Evolutionary conservation across 1,140 invertebrate species (phyloP), one percentile per base, ranked within the genome.

Genomic region (Sitobion miscanthi): DNA sequence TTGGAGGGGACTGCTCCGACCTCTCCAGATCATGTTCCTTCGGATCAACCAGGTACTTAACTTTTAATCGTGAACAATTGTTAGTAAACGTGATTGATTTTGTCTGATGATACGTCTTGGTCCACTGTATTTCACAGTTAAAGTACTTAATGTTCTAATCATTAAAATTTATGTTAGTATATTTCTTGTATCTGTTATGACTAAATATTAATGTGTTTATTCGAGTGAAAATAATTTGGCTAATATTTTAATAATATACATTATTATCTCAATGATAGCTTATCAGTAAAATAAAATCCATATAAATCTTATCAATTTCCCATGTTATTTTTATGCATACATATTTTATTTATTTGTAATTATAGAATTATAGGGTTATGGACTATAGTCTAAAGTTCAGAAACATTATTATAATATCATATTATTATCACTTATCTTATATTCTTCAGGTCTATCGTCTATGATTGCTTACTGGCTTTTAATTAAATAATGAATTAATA

Each of bases 1-100:
- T 85, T 93, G 91, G 91, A 93, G 91, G 82, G 91, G 91, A 93
- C 69, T 20, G 49, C 91, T 57, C 91, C 91, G 17, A 86, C 91
- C 91, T 93, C 91, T 93, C 91, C 91, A 93, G 82, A 93, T 93
- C 91, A 93, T 42, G 85, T 93, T 42, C 25, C 91, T 30, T 45
- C 49, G 52, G 91, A 93, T 45, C 91, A 93, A 54, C 86, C 91
- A 93, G 91, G 91, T 93, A 93, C 6, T 47, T 91, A 45, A 45
- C 8, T 20, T n/a, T 57, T 25, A 25, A 11, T 88, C 20, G 47
- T 87, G 4, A n/a, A n/a, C 6, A 77, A 30, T 6, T 52, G 1
- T 7, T 52, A 14, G 8, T 38, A 9, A 57, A 89, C 35, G 49
- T 49, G 14, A 30, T 14, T 45, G 4, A 14, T 42, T 85, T 4